Evolutionary conservation across 2,888 invertebrate species (phyloP).

Genomic region (Achlya flavicornis): DNA sequence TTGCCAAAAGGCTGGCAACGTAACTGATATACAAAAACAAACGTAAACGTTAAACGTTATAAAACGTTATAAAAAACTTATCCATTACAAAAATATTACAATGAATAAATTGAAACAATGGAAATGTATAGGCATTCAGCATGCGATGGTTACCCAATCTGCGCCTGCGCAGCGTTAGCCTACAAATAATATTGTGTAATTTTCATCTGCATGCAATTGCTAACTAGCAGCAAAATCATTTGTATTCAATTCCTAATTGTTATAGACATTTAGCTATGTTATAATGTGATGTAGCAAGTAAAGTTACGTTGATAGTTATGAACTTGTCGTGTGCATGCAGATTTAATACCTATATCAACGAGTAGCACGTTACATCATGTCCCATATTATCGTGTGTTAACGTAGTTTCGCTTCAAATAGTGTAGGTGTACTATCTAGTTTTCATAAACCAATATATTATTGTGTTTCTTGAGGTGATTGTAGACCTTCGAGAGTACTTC

Average conservation of each 20-base stretch:
- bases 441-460: too few species aligned
- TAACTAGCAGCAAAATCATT: conserved; percentile 27
- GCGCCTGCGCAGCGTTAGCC: conserved; percentile 14
- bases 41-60: too few species aligned
- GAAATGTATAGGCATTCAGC: conserved; percentile 12
- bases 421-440: too few species aligned
- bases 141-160: conserved; percentile 17
- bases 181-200: conserved; percentile 20
- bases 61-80: too few species aligned
- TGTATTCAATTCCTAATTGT: conserved; percentile 43
- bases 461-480: too few species aligned
- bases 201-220: conserved; percentile 28
- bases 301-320: conserved; percentile 3
- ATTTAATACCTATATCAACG: too few species aligned
- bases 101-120: conserved; percentile 12
- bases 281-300: conserved; percentile 13
- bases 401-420: too few species aligned
- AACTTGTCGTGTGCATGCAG: background rate
- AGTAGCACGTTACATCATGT: background rate
- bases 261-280: conserved; percentile 27
- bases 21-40: too few species aligned
- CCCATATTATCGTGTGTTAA: background rate
- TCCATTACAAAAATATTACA: background rate
- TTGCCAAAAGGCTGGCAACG: too few species aligned
- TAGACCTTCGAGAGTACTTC: too few species aligned